Evolutionary conservation across 2,888 invertebrate species (phyloP).

Genomic region (Gortyna flavago): DNA sequence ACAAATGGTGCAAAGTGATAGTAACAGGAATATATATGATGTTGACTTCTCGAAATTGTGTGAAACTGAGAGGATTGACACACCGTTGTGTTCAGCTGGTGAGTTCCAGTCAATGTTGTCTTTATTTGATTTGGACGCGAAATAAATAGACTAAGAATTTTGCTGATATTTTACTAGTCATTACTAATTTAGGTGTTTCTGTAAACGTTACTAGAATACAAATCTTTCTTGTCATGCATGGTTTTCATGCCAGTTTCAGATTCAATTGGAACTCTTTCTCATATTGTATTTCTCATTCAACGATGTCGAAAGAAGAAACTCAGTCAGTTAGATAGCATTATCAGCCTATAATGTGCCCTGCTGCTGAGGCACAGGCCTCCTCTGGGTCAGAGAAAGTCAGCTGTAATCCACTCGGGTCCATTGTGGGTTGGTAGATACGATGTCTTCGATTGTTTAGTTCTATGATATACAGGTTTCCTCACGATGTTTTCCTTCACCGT

Average conservation of each 20-base stretch:
- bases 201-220: background rate
- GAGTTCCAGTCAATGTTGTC: conserved; percentile 87
- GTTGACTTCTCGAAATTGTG: conserved; percentile 97
- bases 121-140: conserved; percentile 49
- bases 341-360: background rate
- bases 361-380: background rate
- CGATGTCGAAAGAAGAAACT: background rate
- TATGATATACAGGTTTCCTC: background rate
- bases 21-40: conserved; percentile 92
- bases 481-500: background rate
- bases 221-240: background rate
- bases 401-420: background rate
- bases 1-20: conserved; percentile 93
- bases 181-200: conserved; percentile 2
- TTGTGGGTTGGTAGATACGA: background rate
- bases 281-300: background rate
- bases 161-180: conserved; percentile 29
- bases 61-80: conserved; percentile 95
- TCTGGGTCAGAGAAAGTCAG: accelerated
- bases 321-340: background rate
- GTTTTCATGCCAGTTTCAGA: background rate
- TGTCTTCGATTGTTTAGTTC: background rate
- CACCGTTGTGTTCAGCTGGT: conserved; percentile 95
- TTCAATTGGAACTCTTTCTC: background rate
- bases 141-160: background rate